Evolutionary conservation across 2,113 vertebrate species (phyloP).

Genomic region (Periophthalmus modestus): DNA sequence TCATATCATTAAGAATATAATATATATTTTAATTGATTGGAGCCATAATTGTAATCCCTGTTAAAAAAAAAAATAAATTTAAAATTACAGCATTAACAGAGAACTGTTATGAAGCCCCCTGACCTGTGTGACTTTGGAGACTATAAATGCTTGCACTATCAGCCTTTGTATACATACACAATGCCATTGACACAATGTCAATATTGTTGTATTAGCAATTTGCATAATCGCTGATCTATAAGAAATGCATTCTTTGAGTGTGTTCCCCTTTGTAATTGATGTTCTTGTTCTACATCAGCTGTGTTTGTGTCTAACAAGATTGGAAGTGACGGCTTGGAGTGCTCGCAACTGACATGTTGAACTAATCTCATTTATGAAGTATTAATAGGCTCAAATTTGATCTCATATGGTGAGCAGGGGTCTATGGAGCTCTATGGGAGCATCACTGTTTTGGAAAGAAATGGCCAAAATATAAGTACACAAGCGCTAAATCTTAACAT

Average conservation of each 20-base stretch:
- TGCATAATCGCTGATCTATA: conserved; percentile 3
- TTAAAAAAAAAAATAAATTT: no score
- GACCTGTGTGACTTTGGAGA: conserved; percentile 30
- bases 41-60: no score
- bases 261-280: conserved; percentile 19
- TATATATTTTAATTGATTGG: no score
- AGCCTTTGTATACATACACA: conserved; percentile 7
- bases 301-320: conserved; percentile 1
- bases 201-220: background rate
- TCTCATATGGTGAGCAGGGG: no score
- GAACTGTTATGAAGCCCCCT: background rate
- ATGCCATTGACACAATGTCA: conserved; percentile 10
- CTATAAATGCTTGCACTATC: conserved; percentile 18
- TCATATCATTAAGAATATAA: no score
- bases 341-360: conserved; percentile 10
- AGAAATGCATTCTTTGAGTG: conserved; percentile 4
- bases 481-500: no score
- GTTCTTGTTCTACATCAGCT: conserved; percentile 12
- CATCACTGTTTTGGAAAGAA: no score
- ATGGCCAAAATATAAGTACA: no score
- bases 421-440: no score
- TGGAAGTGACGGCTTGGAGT: conserved; percentile 9
- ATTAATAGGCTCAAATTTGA: no score
- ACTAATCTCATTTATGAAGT: background rate
- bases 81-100: no score